Evolutionary conservation across 2,113 vertebrate genomes (phyloP).

Genomic region (Petromus typicus): DNA sequence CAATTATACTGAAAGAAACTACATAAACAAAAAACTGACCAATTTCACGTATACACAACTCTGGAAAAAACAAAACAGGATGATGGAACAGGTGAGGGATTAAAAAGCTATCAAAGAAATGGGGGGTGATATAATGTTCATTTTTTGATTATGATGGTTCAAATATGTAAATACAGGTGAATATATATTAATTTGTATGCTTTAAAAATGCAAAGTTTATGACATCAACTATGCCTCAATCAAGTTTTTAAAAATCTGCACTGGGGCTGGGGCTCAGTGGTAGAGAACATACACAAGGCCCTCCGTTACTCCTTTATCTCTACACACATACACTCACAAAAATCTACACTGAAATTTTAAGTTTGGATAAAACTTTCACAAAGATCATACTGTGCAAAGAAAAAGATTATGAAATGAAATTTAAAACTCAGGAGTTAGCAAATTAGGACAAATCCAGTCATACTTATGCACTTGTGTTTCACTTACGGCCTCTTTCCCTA

Average conservation of each 20-base stretch:
- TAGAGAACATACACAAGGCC: background rate
- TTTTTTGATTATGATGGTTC: background rate
- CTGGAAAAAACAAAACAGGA: background rate
- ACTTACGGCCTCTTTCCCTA: background rate
- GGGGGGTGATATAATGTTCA: background rate
- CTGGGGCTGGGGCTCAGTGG: background rate
- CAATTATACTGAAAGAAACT: background rate
- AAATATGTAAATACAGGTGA: background rate
- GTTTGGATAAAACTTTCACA: constrained; percentile 27
- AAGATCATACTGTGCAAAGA: background rate
- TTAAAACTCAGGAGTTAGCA: constrained; percentile 1
- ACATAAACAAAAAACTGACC: background rate
- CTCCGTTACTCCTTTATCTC: background rate
- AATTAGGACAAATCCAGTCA: background rate
- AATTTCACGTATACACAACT: background rate
- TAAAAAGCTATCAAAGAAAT: background rate
- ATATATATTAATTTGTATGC: background rate
- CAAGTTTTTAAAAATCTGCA: background rate
- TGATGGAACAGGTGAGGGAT: background rate
- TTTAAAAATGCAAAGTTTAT: background rate
- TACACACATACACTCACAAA: background rate
- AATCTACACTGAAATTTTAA: background rate
- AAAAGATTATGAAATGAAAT: background rate
- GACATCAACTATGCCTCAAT: background rate
- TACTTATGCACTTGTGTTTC: background rate